Conservation (phyloP, 2,797 vertebrate species). For the Okamejei kenojei region DNA sequence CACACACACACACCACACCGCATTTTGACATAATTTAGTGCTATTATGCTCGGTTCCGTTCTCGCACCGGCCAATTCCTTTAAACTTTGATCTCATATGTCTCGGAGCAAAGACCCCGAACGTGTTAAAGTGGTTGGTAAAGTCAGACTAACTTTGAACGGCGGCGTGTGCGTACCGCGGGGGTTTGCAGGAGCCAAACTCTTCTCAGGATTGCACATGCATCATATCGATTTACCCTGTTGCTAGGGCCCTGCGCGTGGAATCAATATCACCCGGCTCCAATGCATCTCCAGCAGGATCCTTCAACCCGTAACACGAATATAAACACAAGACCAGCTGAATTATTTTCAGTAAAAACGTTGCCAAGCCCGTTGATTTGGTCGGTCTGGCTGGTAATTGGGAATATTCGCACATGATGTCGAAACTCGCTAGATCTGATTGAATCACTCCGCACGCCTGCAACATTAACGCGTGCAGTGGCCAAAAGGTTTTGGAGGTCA, state of each 20-base stretch:
- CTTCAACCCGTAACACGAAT: not conserved
- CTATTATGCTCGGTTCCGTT: not conserved
- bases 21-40: not conserved
- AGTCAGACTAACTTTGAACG: not conserved
- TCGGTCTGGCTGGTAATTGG: not conserved
- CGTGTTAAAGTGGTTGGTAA: not conserved
- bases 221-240: constrained; percentile 5
- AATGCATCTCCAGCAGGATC: not conserved
- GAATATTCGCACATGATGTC: not conserved
- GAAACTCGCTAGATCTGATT: not conserved
- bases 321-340: not conserved
- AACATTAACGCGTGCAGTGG: not conserved
- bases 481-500: not conserved
- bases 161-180: too few relatives aligned
- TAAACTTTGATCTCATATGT: not conserved
- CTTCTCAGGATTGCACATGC: not conserved
- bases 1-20: not conserved
- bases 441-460: not conserved
- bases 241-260: not conserved
- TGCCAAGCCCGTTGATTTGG: too few relatives aligned
- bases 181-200: not conserved
- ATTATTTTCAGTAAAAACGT: not conserved
- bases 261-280: not conserved
- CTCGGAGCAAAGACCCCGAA: too few relatives aligned
- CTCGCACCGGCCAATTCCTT: not conserved